A percentile compares a stretch with the other conserved stretches of the same genome.
phyloP scores from a whole-genome alignment of 1,140 invertebrate species.

The Caenorhabditis briggsae region DNA sequence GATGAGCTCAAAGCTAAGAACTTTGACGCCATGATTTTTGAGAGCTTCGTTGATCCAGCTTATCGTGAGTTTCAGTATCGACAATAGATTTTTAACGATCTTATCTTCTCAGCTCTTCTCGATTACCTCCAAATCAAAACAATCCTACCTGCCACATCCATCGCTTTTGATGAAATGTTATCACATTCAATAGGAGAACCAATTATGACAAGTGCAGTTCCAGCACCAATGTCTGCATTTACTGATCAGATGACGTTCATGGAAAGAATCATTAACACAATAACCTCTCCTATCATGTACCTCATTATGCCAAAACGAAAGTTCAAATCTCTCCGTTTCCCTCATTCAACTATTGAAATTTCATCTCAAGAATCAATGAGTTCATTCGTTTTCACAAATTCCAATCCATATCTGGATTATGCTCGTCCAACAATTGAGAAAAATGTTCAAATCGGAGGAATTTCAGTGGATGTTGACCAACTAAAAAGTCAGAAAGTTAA shows the following conservation, averaged over 20 bases:
- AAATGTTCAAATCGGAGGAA: conserved; percentile 63
- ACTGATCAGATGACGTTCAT: conserved; percentile 44
- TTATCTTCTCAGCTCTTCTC: conserved; percentile 3
- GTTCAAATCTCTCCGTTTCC: neutral
- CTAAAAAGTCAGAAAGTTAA: neutral
- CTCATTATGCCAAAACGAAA: neutral
- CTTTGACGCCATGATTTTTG: conserved; percentile 22
- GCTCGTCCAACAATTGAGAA: conserved; percentile 58
- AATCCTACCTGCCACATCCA: conserved; percentile 20
- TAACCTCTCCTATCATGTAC: neutral
- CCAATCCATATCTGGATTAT: conserved; percentile 59
- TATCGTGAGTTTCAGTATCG: neutral
- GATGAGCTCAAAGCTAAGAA: conserved; percentile 21
- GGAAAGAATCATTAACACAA: neutral
- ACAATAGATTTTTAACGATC: neutral
- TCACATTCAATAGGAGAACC: conserved; percentile 46
- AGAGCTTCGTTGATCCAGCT: neutral
- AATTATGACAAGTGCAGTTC: conserved; percentile 33
- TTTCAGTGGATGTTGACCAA: conserved; percentile 52
- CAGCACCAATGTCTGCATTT: neutral
- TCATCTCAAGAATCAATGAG: neutral
- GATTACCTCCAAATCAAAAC: conserved; percentile 47
- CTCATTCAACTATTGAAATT: neutral
- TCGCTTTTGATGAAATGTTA: neutral
- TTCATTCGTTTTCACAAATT: conserved; percentile 61